Conservation (phyloP, 1,140 invertebrate species). For the Micrasema minimum region DNA sequence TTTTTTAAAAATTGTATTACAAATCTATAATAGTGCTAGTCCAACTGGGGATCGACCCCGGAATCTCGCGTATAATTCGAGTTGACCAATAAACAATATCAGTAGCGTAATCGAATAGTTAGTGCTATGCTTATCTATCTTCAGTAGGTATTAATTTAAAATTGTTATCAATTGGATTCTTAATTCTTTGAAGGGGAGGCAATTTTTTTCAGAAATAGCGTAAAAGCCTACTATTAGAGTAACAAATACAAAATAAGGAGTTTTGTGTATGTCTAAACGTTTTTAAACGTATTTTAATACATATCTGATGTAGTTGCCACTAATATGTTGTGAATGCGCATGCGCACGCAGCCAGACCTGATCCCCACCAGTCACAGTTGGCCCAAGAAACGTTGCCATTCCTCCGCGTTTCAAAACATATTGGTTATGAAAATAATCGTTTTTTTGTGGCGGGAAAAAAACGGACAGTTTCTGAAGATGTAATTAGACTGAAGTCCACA, state of each 20-base stretch:
- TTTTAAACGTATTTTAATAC: neutral
- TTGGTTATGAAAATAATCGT: constrained; percentile 25
- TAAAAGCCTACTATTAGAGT: too few relatives aligned
- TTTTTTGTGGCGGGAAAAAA: constrained; percentile 25
- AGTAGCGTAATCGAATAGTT: too few relatives aligned
- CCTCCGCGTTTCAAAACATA: constrained; percentile 30
- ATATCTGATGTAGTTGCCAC: neutral
- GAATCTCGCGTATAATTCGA: too few relatives aligned
- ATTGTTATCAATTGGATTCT: too few relatives aligned
- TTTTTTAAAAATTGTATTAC: too few relatives aligned
- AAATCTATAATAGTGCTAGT: too few relatives aligned
- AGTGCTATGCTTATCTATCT: too few relatives aligned
- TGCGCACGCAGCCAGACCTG: neutral
- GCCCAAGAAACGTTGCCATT: neutral
- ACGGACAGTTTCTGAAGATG: constrained; percentile 31
- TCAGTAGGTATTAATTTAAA: too few relatives aligned
- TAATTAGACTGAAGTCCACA: constrained; percentile 31
- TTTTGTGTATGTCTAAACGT: neutral
- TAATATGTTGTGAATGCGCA: neutral
- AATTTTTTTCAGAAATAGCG: too few relatives aligned
- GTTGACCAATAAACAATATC: too few relatives aligned
- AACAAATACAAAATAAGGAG: neutral
- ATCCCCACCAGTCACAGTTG: neutral
- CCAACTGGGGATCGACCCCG: too few relatives aligned
- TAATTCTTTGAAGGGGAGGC: too few relatives aligned